phyloP scores from a whole-genome alignment of 2,888 invertebrate genomes.

The Agrilus biguttatus region DNA sequence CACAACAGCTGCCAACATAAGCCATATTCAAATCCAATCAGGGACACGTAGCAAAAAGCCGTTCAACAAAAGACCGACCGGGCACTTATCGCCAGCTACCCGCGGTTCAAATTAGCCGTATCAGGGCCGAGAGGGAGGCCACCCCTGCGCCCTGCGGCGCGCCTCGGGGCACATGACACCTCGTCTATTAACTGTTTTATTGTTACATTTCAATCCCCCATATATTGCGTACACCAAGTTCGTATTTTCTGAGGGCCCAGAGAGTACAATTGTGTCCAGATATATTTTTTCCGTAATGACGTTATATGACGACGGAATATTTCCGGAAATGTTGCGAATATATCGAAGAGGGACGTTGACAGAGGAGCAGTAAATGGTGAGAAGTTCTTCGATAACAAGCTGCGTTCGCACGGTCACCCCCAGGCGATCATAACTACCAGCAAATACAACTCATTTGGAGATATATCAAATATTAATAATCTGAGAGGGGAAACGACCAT shows the following conservation, averaged over 20 bases:
- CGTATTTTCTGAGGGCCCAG: slow-evolving; percentile 13
- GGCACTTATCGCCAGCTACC: slow-evolving; percentile 30
- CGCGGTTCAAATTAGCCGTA: slow-evolving; percentile 35
- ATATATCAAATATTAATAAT: too few relatives aligned
- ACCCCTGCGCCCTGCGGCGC: slow-evolving; percentile 23
- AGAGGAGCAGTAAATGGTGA: too few relatives aligned
- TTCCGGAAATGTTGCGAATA: too few relatives aligned
- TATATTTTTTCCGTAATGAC: slow-evolving; percentile 26
- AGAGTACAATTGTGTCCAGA: slow-evolving; percentile 16
- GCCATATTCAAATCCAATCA: slow-evolving; percentile 29
- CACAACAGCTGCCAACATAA: slow-evolving; percentile 11
- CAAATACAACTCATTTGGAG: too few relatives aligned
- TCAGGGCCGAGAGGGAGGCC: slow-evolving; percentile 21
- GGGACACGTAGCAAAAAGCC: slow-evolving; percentile 25
- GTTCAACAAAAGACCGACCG: slow-evolving; percentile 21
- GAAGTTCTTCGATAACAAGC: too few relatives aligned
- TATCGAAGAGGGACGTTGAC: too few relatives aligned
- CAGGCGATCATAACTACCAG: too few relatives aligned
- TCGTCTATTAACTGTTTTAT: slow-evolving; percentile 36
- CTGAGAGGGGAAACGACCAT: too few relatives aligned
- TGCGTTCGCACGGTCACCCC: too few relatives aligned
- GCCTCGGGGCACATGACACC: slow-evolving; percentile 30
- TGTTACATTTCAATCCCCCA: slow-evolving; percentile 31
- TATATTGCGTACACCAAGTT: slow-evolving; percentile 12
- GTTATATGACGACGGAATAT: slow-evolving; percentile 14